Base-by-base conservation (phyloP, 2,113 vertebrate genomes). In the Tinamus guttatus region DNA sequence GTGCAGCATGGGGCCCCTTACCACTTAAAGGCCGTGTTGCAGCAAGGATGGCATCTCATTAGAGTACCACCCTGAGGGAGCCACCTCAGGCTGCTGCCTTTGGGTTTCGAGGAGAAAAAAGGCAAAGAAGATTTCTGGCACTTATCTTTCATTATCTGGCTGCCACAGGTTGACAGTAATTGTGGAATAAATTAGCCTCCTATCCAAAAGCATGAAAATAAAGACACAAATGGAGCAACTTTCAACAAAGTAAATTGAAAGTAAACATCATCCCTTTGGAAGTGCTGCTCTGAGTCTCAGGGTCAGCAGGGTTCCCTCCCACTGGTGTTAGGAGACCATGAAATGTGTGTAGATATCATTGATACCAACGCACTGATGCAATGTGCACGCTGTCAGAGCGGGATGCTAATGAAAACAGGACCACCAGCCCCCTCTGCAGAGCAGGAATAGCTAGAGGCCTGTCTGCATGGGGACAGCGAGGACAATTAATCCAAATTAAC, bases 141-240 rank as follows among this genome's bases (percentile, higher is more conserved):
- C 68, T 97, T 96, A 78, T 28, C 76, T 90, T 96, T 97, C 96
- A 97, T 98, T 97, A 97, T 96, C 95, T 95, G 84, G 94, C 77
- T 95, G 87, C 86, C 96, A 81, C 96, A 97, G 78, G 94, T 97
- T 97, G 96, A 97, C 87, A 96, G 92, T 94, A 97, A 96, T 89
- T 81, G 32, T 32, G 86, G 94, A 97, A 96, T 96, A 97, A 97
- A 98, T 98, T 94, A 98, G 86, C 75, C 89, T 95, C 80, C 77
- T 85, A 97, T 96, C 93, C 96, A 93, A 96, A 30, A 97, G 90
- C 85, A 77, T 87, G 93, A 97, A 97, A 97, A 96, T 94, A 97
- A 97, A 91, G 90, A 92, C 89, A 97, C 77, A 97, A 97, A 95
- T 80, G 94, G 81, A 87, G 73, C 87, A 92, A 96, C 88, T 88